These are phyloP conservation scores for Mongoloraphidia duomilia DNA, from an alignment of 2,888 invertebrate genomes.

Conservation along the genomic window DNA sequence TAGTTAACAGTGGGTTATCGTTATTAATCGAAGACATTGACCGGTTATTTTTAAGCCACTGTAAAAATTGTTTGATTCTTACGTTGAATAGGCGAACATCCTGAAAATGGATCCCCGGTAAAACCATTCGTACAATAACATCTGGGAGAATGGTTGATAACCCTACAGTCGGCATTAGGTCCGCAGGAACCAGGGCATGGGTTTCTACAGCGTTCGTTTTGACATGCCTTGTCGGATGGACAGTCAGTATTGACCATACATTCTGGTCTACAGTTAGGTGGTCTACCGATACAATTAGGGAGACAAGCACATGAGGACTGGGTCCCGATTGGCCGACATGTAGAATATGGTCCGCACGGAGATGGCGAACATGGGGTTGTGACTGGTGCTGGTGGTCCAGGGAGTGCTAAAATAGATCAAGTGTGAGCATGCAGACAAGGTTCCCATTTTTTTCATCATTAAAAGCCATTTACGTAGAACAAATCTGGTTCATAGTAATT, in stretches of 20 bases:
- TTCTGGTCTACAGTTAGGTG: slow-evolving; percentile 65
- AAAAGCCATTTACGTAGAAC: too few species aligned
- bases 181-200: slow-evolving; percentile 67
- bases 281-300: slow-evolving; percentile 58
- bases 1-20: too few species aligned
- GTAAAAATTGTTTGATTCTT: too few species aligned
- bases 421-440: slow-evolving; percentile 4
- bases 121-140: slow-evolving; percentile 56
- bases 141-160: slow-evolving; percentile 56
- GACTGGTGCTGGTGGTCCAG: slow-evolving; percentile 9
- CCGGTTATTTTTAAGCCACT: too few species aligned
- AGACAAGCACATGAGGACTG: slow-evolving; percentile 63
- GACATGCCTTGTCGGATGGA: slow-evolving; percentile 53
- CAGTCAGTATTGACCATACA: slow-evolving; percentile 62
- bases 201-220: slow-evolving; percentile 55
- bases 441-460: too few species aligned
- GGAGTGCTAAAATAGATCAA: slow-evolving; percentile 23
- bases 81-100: slow-evolving; percentile 39
- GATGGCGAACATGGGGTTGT: slow-evolving; percentile 50
- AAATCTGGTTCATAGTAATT: too few species aligned
- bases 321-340: slow-evolving; percentile 50
- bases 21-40: too few species aligned
- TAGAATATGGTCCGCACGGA: slow-evolving; percentile 65
- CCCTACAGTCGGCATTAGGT: slow-evolving; percentile 51
- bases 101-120: slow-evolving; percentile 67